A percentile compares a stretch with the other conserved stretches of the same genome.
Evolutionary conservation across 2,113 vertebrate species (phyloP).

Genomic region (Todiramphus saurophagus): DNA sequence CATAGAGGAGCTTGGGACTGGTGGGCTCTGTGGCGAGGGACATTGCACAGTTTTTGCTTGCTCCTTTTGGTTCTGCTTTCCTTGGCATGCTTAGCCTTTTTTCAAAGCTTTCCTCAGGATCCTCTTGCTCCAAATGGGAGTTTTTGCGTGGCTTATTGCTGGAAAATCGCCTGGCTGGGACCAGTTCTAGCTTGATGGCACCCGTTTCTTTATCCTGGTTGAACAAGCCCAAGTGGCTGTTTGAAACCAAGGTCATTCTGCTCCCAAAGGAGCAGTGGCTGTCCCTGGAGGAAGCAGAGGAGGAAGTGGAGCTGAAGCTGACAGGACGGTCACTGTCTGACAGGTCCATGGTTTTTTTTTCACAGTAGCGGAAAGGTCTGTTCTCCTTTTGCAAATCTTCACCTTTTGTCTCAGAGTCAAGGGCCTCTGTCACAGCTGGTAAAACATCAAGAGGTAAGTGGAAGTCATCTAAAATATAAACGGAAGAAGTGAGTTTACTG

Average conservation of each 20-base stretch:
- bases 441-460: constrained; percentile 78
- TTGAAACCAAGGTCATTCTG: constrained; percentile 85
- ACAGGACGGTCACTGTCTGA: constrained; percentile 90
- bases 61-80: constrained; percentile 70
- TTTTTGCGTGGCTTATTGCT: constrained; percentile 71
- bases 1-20: constrained; percentile 89
- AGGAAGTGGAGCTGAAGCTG: constrained; percentile 97
- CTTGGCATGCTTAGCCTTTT: constrained; percentile 37
- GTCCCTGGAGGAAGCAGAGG: constrained; percentile 93
- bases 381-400: constrained; percentile 74
- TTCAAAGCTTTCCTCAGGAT: constrained; percentile 14
- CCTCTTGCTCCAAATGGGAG: constrained; percentile 21
- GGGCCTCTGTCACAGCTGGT: constrained; percentile 79
- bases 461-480: constrained; percentile 81
- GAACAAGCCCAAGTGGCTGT: constrained; percentile 82
- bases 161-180: constrained; percentile 84
- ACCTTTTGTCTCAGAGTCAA: constrained; percentile 70
- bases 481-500: not conserved
- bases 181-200: constrained; percentile 89
- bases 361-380: constrained; percentile 72
- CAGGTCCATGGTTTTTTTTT: constrained; percentile 87
- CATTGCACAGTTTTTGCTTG: constrained; percentile 60
- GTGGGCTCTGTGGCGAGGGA: constrained; percentile 61
- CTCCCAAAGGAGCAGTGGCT: constrained; percentile 95
- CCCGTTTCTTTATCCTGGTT: constrained; percentile 86